These are phyloP conservation scores for Basileuterus tristriatus DNA, from an alignment of 2,797 vertebrate genomes.

Conservation along the genomic window DNA sequence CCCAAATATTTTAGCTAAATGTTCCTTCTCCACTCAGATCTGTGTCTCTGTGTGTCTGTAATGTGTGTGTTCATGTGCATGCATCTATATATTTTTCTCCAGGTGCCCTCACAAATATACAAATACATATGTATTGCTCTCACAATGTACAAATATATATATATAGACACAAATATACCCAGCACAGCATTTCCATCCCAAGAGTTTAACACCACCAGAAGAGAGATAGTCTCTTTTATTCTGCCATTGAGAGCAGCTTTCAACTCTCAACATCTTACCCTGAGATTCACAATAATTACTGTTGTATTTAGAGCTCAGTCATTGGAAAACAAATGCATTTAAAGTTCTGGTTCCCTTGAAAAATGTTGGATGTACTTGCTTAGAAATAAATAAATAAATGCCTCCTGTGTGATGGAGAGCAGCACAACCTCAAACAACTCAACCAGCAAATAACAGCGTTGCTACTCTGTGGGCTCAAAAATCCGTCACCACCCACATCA, in stretches of 20 bases:
- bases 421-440: not conserved
- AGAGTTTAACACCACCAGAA: not conserved
- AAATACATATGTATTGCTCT: not conserved
- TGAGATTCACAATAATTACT: not conserved
- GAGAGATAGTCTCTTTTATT: not conserved
- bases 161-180: not conserved
- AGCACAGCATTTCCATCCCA: not conserved
- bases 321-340: not conserved
- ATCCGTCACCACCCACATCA: not conserved
- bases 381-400: not conserved
- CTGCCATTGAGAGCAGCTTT: not conserved
- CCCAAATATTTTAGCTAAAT: not conserved
- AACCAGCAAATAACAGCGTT: not conserved
- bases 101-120: not conserved
- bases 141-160: too few relatives aligned
- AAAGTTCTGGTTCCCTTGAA: not conserved
- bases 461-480: fast-evolving
- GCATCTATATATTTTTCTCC: not conserved
- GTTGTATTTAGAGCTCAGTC: not conserved
- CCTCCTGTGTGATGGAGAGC: not conserved
- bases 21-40: not conserved
- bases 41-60: not conserved
- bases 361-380: not conserved
- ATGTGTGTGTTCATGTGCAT: not conserved
- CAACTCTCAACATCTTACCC: not conserved